Evolutionary conservation across 2,888 invertebrate species (phyloP).

Genomic region (Campoletis raptor): DNA sequence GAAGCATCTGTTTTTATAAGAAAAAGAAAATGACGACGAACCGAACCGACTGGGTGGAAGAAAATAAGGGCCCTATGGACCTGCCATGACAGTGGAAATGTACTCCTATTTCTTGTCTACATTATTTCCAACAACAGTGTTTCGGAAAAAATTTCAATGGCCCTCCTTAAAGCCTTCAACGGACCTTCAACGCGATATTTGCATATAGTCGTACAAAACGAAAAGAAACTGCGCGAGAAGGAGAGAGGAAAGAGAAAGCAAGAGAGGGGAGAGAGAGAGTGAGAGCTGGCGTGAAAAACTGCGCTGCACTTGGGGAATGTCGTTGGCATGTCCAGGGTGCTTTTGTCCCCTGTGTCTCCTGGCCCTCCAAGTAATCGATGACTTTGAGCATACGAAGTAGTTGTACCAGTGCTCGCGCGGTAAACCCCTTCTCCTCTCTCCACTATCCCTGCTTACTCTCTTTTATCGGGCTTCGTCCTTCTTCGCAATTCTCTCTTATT

Average conservation of each 20-base stretch:
- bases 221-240: background rate
- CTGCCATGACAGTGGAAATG: background rate
- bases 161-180: conserved; percentile 78
- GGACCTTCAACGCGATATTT: conserved; percentile 65
- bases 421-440: conserved; percentile 33
- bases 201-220: conserved; percentile 52
- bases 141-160: conserved; percentile 29
- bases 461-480: conserved; percentile 69
- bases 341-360: conserved; percentile 75
- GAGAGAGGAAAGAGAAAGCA: conserved; percentile 6
- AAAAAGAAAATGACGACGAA: conserved; percentile 79
- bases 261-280: conserved; percentile 8
- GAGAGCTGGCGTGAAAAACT: conserved; percentile 80
- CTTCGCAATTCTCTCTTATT: conserved; percentile 67
- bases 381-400: conserved; percentile 75
- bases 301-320: conserved; percentile 82
- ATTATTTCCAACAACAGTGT: conserved; percentile 45
- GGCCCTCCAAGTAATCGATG: conserved; percentile 67
- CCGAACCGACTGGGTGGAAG: conserved; percentile 72
- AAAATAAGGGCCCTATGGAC: conserved; percentile 48
- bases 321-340: conserved; percentile 82
- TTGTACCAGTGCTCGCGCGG: conserved; percentile 64
- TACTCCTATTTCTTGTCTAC: conserved; percentile 21
- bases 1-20: background rate
- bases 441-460: conserved; percentile 64